Percentiles rank a stretch among this genome's conserved stretches.
Conservation (phyloP, 2,113 vertebrate genomes). For the Penelope pileata region DNA sequence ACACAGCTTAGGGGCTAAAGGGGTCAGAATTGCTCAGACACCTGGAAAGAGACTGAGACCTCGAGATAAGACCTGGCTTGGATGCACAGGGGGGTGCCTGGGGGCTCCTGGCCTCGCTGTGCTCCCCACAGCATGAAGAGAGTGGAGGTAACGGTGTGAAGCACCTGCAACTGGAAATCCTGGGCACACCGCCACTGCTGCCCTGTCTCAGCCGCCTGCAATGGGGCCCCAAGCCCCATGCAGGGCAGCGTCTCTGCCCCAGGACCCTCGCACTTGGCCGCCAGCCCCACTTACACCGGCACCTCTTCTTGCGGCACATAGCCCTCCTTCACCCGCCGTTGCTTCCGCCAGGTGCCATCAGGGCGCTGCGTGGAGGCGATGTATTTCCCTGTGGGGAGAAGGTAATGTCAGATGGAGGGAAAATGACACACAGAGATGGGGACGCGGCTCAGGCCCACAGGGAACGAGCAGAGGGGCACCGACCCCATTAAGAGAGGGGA, state of each 20-base stretch:
- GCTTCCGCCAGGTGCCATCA: slow-evolving; percentile 94
- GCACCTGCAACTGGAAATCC: neutral
- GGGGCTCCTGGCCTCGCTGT: neutral
- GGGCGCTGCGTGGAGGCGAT: slow-evolving; percentile 93
- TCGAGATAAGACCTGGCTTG: neutral
- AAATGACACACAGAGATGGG: no score
- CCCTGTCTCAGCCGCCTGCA: neutral
- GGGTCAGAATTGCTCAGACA: neutral
- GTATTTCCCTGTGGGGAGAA: slow-evolving; percentile 83
- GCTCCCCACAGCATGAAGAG: neutral
- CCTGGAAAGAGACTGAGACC: slow-evolving; percentile 26
- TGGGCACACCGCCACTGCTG: no score
- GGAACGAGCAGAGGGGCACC: no score
- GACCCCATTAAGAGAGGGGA: no score
- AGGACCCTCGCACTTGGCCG: neutral
- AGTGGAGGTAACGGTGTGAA: neutral
- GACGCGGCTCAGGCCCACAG: no score
- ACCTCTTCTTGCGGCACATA: slow-evolving; percentile 95
- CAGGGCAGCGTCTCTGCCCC: no score
- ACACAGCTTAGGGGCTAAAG: neutral
- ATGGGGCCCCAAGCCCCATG: no score
- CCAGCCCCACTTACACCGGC: slow-evolving; percentile 86
- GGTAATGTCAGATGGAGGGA: neutral
- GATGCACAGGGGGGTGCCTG: neutral
- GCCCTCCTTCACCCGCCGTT: slow-evolving; percentile 90